Evolutionary conservation across 1,140 invertebrate species (phyloP).

Genomic region (Saccostrea echinata): DNA sequence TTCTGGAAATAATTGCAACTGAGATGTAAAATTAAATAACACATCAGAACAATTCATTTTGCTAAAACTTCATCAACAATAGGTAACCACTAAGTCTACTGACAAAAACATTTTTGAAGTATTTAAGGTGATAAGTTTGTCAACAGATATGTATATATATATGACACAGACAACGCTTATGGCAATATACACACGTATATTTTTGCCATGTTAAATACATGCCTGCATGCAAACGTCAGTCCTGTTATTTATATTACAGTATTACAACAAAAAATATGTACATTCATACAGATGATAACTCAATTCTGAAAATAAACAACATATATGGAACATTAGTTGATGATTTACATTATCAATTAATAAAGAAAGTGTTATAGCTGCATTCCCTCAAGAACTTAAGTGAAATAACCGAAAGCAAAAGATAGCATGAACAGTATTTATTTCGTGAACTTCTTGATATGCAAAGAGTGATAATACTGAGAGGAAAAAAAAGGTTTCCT

Average conservation of each 20-base stretch:
- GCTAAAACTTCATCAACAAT: not conserved
- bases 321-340: not conserved
- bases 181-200: not conserved
- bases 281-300: not conserved
- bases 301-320: constrained; percentile 7
- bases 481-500: not conserved
- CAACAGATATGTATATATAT: not conserved
- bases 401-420: not conserved
- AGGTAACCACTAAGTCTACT: not conserved
- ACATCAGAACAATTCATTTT: not conserved
- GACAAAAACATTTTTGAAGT: not conserved
- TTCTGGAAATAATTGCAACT: too few relatives aligned
- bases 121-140: not conserved
- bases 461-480: not conserved
- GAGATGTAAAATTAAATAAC: not conserved
- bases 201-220: not conserved
- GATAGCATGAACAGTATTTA: not conserved
- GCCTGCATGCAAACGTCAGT: constrained; percentile 4
- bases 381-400: not conserved
- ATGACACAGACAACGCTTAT: not conserved
- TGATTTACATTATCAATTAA: not conserved
- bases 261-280: not conserved
- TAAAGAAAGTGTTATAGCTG: not conserved
- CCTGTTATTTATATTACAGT: not conserved
- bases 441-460: not conserved